These are phyloP conservation scores for Sitobion miscanthi DNA, from an alignment of 1,140 invertebrate genomes.

Conservation along the genomic window DNA sequence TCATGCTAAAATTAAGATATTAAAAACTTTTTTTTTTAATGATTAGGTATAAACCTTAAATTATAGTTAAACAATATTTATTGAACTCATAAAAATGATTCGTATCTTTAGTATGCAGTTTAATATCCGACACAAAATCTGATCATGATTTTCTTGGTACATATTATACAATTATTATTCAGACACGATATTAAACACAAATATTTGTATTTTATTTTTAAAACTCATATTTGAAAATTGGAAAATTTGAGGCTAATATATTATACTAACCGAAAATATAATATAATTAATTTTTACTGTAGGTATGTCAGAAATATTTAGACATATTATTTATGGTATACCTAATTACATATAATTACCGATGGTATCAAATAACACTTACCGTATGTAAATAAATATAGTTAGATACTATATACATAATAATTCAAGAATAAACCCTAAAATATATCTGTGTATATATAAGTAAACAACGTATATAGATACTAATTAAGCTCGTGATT, in stretches of 20 bases:
- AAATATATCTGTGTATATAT: not conserved
- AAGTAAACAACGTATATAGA: not conserved
- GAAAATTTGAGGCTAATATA: too few relatives aligned
- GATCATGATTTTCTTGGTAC: not conserved
- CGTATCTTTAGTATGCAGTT: not conserved
- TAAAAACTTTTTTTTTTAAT: too few relatives aligned
- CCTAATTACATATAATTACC: not conserved
- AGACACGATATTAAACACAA: not conserved
- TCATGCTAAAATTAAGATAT: too few relatives aligned
- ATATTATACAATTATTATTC: not conserved
- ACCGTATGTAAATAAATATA: not conserved
- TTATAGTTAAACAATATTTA: not conserved
- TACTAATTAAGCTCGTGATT: not conserved
- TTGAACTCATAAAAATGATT: not conserved
- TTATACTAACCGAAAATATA: too few relatives aligned
- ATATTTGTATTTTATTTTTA: too few relatives aligned
- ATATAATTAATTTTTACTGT: too few relatives aligned
- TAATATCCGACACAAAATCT: not conserved
- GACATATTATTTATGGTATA: not conserved
- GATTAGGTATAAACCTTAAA: not conserved
- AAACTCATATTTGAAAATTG: too few relatives aligned
- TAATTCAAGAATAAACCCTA: not conserved
- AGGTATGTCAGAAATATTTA: not conserved
- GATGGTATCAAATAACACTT: not conserved
- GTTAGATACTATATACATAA: not conserved